phyloP scores from a whole-genome alignment of 2,113 vertebrate species.

The Camelus dromedarius region DNA sequence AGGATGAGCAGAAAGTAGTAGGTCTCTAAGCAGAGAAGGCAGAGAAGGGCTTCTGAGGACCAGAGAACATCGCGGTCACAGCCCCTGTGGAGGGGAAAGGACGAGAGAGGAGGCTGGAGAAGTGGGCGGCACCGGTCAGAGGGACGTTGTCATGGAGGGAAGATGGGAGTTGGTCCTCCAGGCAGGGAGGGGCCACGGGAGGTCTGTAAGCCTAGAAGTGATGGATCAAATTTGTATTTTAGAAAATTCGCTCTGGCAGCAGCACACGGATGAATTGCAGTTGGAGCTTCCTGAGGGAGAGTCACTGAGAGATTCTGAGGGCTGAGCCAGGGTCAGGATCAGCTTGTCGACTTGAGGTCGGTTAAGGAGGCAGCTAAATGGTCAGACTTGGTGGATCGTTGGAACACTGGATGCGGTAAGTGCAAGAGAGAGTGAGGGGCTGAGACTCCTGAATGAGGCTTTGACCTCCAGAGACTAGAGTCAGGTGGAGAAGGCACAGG shows the following conservation, averaged over 20 bases:
- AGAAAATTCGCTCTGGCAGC: background rate
- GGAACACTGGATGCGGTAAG: background rate
- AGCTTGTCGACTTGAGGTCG: background rate
- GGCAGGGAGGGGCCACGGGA: background rate
- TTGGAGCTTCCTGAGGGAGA: background rate
- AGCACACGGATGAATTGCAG: background rate
- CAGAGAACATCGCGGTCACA: background rate
- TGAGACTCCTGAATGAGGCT: background rate
- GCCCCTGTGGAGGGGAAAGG: background rate
- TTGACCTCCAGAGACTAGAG: background rate
- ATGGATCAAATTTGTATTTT: background rate
- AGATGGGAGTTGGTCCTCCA: background rate
- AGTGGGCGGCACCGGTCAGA: background rate
- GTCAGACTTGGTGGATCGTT: background rate
- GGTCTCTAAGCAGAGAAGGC: background rate
- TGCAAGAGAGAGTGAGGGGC: background rate
- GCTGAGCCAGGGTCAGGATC: background rate
- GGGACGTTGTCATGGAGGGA: background rate
- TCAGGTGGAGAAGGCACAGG: background rate
- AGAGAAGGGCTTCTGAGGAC: background rate
- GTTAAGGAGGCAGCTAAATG: background rate
- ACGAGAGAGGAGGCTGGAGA: background rate
- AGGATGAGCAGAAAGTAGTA: background rate
- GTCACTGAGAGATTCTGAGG: background rate
- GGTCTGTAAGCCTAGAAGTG: too few relatives aligned